Evolutionary conservation across 2,888 invertebrate species (phyloP), one percentile per base, ranked within the genome.

Genomic region (Lutraria lutraria): DNA sequence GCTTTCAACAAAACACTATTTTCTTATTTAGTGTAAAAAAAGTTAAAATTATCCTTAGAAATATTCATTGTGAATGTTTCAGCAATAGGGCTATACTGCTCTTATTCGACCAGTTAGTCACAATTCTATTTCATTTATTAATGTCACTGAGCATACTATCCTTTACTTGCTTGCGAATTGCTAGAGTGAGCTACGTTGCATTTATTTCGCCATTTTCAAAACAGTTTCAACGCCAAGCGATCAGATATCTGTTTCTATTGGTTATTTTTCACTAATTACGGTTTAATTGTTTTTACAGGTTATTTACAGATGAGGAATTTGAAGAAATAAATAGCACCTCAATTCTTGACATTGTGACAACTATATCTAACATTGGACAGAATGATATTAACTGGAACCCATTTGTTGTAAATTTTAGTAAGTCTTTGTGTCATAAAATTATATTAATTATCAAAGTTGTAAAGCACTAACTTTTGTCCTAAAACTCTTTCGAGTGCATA

Each of bases 271-370:
- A 56, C 2, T 56, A 56, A 19, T 12, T 15, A 56, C 19, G 10
- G 21, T 56, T 63, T 21, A 63, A 53, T 43, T 85, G 16, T 21
- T 85, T 83, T 95, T 97, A 3, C 96, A 98, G 98, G 52, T 97
- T 99, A 90, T 99, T 99, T 96, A 98, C 98, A 0, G 97, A 97
- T 53, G 98, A 98, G 86, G 99, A 99, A 97, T 98, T 99, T 6
- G 97, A 97, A 4, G 98, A 98, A 93, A 98, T 99, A 0, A 97
- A 98, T 1, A 98, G 97, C 88, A 98, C 98, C 3, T 98, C 97
- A 0, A 97, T 99, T 91, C 98, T 98, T 98, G 99, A 99, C 94
- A 97, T 99, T 25, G 92, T 95, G 13, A 52, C 87, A 0, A 86
- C 76, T 4, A 93, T 93, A 8, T 95, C 95, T 0, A 82, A 91